Evolutionary conservation across 2,797 vertebrate species (phyloP), one percentile per base, ranked within the genome.

Genomic region (Halcyon badia): DNA sequence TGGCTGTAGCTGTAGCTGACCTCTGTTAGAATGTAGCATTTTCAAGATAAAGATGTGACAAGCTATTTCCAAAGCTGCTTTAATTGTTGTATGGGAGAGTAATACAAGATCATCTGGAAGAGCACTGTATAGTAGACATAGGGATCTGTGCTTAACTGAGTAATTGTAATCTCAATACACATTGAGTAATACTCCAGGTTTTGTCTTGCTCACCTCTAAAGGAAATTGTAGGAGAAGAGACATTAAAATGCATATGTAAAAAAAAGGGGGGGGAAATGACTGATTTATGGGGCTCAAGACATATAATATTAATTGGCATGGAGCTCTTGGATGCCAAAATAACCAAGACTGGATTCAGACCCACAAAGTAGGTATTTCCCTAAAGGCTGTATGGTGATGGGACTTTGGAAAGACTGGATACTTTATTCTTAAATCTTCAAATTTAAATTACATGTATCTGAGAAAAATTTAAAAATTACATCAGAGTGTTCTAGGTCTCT

Each of bases 11-110:
- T 95, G 37, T 57, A 82, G 25, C 79, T 95, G 83, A 94, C 90
- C 78, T 77, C 72, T 89, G 2, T 80, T 69, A 83, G 81, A 85
- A 90, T 42, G n/a, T 39, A 77, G 33, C 28, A 61, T 1, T 0
- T 61, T 89, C 57, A 70, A 91, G 71, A 77, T 69, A 68, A 84
- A 90, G 61, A 64, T 65, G 71, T 80, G 75, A 79, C 75, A 87
- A 94, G 71, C 37, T 87, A 54, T 77, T 95, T 89, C 83, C 88
- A 92, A 89, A 71, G 56, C 64, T 89, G 71, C 28, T 95, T 95
- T 89, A 95, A 93, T 68, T 94, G 56, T 73, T 73, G 0, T 25
- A 33, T 52, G 20, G 60, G 37, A 73, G 90, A 85, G 73, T 31
- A 77, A 60, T 54, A 19, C 52, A 56, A 70, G 91, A 90, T 61